phyloP scores from a whole-genome alignment of 2,797 vertebrate species.

The Tangara arthus region DNA sequence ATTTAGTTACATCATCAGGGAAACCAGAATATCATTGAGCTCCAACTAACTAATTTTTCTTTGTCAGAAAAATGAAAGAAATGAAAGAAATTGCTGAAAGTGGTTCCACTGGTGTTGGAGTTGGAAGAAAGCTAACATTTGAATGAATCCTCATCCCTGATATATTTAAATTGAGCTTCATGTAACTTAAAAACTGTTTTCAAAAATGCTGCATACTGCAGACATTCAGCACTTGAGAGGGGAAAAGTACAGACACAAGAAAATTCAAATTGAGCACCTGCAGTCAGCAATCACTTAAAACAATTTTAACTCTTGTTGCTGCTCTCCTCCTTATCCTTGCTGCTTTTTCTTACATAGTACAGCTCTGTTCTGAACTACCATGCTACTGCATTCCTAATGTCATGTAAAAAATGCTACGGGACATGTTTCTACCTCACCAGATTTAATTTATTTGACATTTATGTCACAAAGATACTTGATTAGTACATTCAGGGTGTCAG shows the following conservation, averaged over 20 bases:
- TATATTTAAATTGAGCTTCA: not conserved
- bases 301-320: not conserved
- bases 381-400: not conserved
- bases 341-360: not conserved
- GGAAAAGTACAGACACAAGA: not conserved
- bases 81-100: not conserved
- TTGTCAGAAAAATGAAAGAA: not conserved
- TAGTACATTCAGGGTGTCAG: not conserved
- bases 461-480: not conserved
- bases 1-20: not conserved
- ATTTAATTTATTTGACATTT: constrained; percentile 22
- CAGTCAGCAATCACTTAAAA: not conserved
- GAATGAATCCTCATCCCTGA: not conserved
- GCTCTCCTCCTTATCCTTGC: not conserved
- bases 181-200: not conserved
- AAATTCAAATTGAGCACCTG: not conserved
- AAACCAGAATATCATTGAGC: not conserved
- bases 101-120: not conserved
- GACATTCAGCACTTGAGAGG: not conserved
- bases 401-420: not conserved
- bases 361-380: not conserved
- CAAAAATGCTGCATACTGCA: not conserved
- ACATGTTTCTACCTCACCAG: not conserved
- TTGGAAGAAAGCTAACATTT: not conserved
- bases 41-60: not conserved